A percentile compares a stretch with the other conserved stretches of the same genome.
Evolutionary conservation across 2,113 vertebrate genomes (phyloP).

Genomic region (Falcunculus frontatus): DNA sequence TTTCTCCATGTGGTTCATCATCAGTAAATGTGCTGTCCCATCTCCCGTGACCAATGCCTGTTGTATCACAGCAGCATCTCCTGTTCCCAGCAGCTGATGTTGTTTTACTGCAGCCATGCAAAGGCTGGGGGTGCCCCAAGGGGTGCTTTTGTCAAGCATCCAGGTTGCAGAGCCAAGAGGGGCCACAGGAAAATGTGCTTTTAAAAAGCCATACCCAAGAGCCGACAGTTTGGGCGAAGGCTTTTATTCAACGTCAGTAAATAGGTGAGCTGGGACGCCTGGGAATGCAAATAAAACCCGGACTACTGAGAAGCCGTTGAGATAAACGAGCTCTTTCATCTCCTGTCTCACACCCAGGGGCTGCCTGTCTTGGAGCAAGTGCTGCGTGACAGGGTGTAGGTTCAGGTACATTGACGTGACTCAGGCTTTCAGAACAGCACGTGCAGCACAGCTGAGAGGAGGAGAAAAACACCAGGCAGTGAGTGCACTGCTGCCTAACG

Average conservation of each 20-base stretch:
- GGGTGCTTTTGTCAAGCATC: background rate
- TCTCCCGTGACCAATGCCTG: rapidly evolving
- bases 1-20: background rate
- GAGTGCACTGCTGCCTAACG: rapidly evolving
- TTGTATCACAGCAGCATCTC: background rate
- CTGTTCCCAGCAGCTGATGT: background rate
- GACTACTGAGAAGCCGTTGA: background rate
- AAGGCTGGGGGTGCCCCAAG: background rate
- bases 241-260: background rate
- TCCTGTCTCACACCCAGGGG: background rate
- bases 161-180: background rate
- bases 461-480: background rate
- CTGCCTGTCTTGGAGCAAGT: background rate
- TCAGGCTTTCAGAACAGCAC: background rate
- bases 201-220: background rate
- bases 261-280: background rate
- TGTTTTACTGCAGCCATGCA: background rate
- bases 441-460: background rate
- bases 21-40: background rate
- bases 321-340: slow-evolving; percentile 30
- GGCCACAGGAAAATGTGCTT: background rate
- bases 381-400: background rate
- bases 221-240: rapidly evolving
- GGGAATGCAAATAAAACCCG: background rate
- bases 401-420: background rate